Conservation (phyloP, 2,797 vertebrate genomes). For the Argentina silus region DNA sequence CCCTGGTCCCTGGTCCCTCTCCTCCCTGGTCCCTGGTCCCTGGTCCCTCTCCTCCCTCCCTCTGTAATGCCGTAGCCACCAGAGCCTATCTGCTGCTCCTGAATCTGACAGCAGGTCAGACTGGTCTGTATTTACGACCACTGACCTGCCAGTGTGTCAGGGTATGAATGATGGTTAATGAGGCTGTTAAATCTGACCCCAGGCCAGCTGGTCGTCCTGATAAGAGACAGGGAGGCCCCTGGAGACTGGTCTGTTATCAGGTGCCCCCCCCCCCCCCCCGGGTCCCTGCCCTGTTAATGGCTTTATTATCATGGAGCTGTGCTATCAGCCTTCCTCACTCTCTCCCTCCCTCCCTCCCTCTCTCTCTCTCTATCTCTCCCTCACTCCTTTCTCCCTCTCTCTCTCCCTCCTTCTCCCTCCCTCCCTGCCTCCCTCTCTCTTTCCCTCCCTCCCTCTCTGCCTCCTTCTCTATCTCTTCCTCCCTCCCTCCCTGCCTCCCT, state of each 20-base stretch:
- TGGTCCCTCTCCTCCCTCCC: too few species aligned
- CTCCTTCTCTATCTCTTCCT: background rate
- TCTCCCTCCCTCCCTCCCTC: background rate
- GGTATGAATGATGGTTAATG: slow-evolving; percentile 44
- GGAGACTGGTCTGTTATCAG: background rate
- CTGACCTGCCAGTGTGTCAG: background rate
- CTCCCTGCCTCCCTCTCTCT: background rate
- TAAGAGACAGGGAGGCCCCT: slow-evolving; percentile 23
- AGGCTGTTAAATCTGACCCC: slow-evolving; percentile 34
- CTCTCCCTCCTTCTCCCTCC: background rate
- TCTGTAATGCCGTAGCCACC: background rate
- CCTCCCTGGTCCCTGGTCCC: too few species aligned
- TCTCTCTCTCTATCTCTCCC: background rate
- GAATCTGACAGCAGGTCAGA: background rate
- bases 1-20: too few species aligned
- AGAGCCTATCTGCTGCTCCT: background rate
- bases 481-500: background rate
- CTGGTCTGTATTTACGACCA: slow-evolving; percentile 22
- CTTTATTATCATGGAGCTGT: background rate
- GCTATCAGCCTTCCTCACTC: background rate
- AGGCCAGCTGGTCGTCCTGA: slow-evolving; percentile 37
- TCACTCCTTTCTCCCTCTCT: background rate
- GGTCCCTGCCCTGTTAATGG: background rate
- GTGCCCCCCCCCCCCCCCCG: too few species aligned
- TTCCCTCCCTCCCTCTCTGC: background rate